phyloP scores from a whole-genome alignment of 2,797 vertebrate species.

The Alfaro cultratus region DNA sequence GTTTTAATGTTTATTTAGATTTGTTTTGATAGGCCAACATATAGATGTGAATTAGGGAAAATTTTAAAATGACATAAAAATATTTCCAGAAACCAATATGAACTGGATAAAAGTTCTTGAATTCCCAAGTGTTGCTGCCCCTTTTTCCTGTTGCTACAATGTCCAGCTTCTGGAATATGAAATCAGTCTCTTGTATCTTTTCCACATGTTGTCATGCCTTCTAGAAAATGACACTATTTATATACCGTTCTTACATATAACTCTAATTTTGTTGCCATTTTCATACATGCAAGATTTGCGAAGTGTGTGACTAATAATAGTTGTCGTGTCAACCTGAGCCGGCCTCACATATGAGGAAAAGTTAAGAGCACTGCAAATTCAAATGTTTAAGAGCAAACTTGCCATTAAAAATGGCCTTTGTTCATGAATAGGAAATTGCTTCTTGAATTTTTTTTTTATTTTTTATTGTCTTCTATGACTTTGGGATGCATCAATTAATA shows the following conservation, averaged over 20 bases:
- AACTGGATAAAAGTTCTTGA: conserved; percentile 32
- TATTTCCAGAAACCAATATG: conserved; percentile 21
- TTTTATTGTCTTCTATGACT: neutral
- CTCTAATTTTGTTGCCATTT: neutral
- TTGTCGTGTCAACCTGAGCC: neutral
- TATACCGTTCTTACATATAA: neutral
- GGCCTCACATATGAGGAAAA: neutral
- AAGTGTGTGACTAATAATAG: neutral
- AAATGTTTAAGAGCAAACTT: neutral
- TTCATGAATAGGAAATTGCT: neutral
- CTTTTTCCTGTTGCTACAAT: conserved; percentile 32
- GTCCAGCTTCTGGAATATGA: conserved; percentile 26
- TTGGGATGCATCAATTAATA: neutral
- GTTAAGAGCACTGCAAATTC: neutral
- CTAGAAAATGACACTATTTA: neutral
- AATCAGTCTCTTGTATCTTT: conserved; percentile 10
- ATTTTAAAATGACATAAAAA: conserved; percentile 29
- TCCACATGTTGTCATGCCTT: neutral
- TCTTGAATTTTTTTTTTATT: neutral
- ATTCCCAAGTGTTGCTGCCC: conserved; percentile 18
- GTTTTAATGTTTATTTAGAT: neutral
- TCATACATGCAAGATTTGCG: neutral
- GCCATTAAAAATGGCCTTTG: neutral
- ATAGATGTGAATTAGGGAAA: neutral
- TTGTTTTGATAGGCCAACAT: neutral